Evolutionary conservation across 2,113 vertebrate species (phyloP), one percentile per base, ranked within the genome.

Genomic region (Oreochromis niloticus): DNA sequence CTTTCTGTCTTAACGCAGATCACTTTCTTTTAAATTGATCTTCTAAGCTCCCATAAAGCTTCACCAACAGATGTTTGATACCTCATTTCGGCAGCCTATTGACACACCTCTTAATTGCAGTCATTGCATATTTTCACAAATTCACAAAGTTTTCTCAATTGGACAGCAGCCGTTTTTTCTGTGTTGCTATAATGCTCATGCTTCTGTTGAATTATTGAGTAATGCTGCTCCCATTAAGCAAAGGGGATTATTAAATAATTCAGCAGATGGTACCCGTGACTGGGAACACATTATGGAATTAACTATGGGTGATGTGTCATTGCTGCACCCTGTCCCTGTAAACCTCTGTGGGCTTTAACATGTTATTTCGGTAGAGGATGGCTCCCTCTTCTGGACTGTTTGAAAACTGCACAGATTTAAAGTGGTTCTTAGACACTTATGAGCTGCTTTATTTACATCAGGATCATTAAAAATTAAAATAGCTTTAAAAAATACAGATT

Each of bases 191-290:
- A 86, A 83, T 82, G 85, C 80, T 85, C 54, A 61, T 87, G 75
- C 55, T 41, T 79, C 22, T 79, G 46, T 41, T 95, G 86, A 91
- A 92, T 95, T 85, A 94, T 95, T 92, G 43, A 95, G 34, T 2
- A 12, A 63, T 34, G 55, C 13, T 11, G 63, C 34, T 1, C 73
- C 82, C 68, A 87, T 94, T 88, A 92, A 93, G 73, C 6, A 27
- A 34, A 81, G n/a, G 19, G n/a, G 24, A 57, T 27, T 84, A 83
- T 56, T 95, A 57, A 93, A 94, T 96, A 92, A 95, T 95, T 95
- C 54, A 92, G 19, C 34, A 5, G 30, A 22, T 43, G 85, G 39
- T 48, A 86, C 12, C 80, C 57, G 71, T 81, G 66, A 78, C 22
- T 81, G 82, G 41, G 48, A 80, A 19, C 56, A 32, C 90, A 82